A percentile compares a stretch with the other conserved stretches of the same genome.
Evolutionary conservation across 2,888 invertebrate species (phyloP).

Genomic region (Gasteruption jaculator): DNA sequence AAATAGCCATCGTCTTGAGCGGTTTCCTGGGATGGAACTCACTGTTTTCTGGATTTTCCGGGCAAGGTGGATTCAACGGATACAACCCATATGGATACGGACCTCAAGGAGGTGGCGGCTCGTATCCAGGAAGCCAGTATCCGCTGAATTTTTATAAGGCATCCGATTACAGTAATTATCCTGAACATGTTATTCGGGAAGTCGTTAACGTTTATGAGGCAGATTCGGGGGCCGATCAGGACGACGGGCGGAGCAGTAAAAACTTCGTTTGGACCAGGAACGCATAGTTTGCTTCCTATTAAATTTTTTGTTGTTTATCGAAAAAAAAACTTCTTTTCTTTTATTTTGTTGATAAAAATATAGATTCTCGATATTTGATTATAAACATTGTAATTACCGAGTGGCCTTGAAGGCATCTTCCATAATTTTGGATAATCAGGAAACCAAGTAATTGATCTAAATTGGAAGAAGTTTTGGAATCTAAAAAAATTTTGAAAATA

Average conservation of each 20-base stretch:
- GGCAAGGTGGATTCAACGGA: conserved; percentile 15
- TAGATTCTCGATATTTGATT: too few species aligned
- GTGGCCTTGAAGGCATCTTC: too few species aligned
- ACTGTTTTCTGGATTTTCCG: conserved; percentile 42
- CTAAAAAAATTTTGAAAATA: too few species aligned
- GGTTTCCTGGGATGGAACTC: conserved; percentile 62
- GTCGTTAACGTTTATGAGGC: conserved; percentile 45
- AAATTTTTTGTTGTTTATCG: too few species aligned
- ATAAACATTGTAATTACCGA: too few species aligned
- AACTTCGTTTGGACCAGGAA: conserved; percentile 40
- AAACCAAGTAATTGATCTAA: too few species aligned
- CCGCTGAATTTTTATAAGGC: too few species aligned
- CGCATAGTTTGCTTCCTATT: conserved; percentile 21
- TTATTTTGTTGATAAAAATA: too few species aligned
- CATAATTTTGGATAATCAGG: too few species aligned
- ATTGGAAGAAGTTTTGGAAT: too few species aligned
- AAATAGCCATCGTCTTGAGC: conserved; percentile 68
- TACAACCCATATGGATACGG: conserved; percentile 21
- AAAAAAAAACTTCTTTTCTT: too few species aligned
- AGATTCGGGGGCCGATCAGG: conserved; percentile 25
- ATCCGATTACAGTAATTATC: conserved; percentile 17
- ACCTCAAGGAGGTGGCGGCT: conserved; percentile 8
- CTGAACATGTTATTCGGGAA: conserved; percentile 41
- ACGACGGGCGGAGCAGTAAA: conserved; percentile 21
- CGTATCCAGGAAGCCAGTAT: conserved; percentile 16